phyloP scores from a whole-genome alignment of 2,113 vertebrate genomes.

The Haemorhous mexicanus region DNA sequence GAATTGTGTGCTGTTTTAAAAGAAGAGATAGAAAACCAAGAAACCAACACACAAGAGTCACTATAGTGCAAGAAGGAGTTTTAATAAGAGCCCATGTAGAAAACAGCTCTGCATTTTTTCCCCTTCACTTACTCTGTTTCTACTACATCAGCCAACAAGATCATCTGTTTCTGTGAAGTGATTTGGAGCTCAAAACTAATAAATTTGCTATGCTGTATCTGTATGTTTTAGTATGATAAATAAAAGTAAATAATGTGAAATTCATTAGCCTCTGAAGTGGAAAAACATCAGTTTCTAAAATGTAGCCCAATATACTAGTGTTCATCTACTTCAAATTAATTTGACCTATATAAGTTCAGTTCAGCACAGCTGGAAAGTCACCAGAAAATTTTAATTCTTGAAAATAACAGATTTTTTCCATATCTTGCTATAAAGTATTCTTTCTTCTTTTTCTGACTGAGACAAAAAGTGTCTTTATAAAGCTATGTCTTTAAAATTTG shows the following conservation, averaged over 20 bases:
- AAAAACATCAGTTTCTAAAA: not conserved
- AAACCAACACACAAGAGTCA: not conserved
- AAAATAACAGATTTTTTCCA: not conserved
- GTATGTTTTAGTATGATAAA: not conserved
- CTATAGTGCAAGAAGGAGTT: not conserved
- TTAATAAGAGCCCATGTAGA: not conserved
- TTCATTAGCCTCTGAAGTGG: not conserved
- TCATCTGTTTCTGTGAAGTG: not conserved
- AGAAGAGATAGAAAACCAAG: not conserved
- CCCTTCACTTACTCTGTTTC: not conserved
- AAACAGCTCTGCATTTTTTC: rapidly evolving
- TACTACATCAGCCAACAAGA: not conserved
- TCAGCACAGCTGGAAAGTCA: not conserved
- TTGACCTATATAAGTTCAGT: not conserved
- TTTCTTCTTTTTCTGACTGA: not conserved
- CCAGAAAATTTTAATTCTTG: not conserved
- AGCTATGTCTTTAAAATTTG: not conserved
- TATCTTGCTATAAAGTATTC: not conserved
- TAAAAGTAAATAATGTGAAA: not conserved
- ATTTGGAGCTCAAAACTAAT: not conserved
- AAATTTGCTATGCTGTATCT: not conserved
- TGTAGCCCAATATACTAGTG: not conserved
- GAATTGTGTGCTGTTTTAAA: not conserved
- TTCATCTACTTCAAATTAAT: not conserved
- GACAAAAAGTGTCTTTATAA: not conserved